phyloP scores from a whole-genome alignment of 2,888 invertebrate genomes.

The Plemyria rubiginata region DNA sequence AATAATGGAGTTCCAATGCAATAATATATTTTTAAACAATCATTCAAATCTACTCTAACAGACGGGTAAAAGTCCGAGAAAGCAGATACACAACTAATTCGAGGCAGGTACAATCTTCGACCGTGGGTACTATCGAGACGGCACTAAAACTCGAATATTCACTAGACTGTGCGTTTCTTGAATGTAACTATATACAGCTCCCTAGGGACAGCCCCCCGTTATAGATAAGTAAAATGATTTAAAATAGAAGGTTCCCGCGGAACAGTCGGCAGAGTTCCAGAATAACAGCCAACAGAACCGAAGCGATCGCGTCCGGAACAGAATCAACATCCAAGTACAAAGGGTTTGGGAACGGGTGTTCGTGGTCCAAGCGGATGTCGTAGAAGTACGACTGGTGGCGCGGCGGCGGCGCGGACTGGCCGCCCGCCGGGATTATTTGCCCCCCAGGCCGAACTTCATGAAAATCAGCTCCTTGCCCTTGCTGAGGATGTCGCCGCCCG shows the following conservation, averaged over 20 bases:
- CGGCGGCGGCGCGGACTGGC: slow-evolving; percentile 49
- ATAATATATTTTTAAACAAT: slow-evolving; percentile 65
- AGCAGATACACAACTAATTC: slow-evolving; percentile 72
- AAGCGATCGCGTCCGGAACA: slow-evolving; percentile 29
- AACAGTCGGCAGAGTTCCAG: slow-evolving; percentile 55
- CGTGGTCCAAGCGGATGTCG: slow-evolving; percentile 42
- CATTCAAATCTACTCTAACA: slow-evolving; percentile 72
- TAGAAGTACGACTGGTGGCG: slow-evolving; percentile 44
- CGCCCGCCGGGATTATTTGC: slow-evolving; percentile 86
- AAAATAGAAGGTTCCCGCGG: slow-evolving; percentile 63
- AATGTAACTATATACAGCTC: slow-evolving; percentile 80
- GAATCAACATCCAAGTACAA: slow-evolving; percentile 29
- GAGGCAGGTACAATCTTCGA: slow-evolving; percentile 68
- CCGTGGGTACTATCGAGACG: slow-evolving; percentile 75
- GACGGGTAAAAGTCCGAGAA: slow-evolving; percentile 71
- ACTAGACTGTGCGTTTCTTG: slow-evolving; percentile 85
- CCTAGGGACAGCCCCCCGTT: slow-evolving; percentile 59
- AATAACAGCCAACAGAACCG: slow-evolving; percentile 39
- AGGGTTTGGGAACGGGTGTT: slow-evolving; percentile 23
- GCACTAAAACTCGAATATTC: slow-evolving; percentile 79
- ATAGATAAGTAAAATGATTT: slow-evolving; percentile 60
- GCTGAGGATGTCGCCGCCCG: slow-evolving; percentile 95
- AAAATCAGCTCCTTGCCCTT: slow-evolving; percentile 97
- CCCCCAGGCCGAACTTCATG: slow-evolving; percentile 96
- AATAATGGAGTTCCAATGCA: slow-evolving; percentile 60